These are phyloP conservation scores for Manis pentadactyla DNA, from an alignment of 2,797 vertebrate genomes.

Conservation along the genomic window DNA sequence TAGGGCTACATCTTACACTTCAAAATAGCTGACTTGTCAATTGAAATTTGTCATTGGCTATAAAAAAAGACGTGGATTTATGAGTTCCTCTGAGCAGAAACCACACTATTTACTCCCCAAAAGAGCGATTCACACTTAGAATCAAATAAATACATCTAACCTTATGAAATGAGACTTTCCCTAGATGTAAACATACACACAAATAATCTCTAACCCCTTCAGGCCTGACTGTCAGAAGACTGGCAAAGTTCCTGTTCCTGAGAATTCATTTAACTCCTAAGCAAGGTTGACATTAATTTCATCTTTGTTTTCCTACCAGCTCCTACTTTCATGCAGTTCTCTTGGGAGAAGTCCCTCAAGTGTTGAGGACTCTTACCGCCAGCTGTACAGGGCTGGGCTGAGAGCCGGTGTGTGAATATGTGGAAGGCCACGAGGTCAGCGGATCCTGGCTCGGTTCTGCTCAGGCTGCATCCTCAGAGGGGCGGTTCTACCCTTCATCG, in stretches of 20 bases:
- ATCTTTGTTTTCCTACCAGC: slow-evolving; percentile 84
- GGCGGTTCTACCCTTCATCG: slow-evolving; percentile 84
- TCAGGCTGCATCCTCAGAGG: slow-evolving; percentile 81
- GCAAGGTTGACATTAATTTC: slow-evolving; percentile 82
- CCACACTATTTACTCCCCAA: slow-evolving; percentile 60
- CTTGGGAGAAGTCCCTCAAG: slow-evolving; percentile 78
- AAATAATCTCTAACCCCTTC: slow-evolving; percentile 70
- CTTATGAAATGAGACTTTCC: slow-evolving; percentile 76
- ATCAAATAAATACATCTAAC: slow-evolving; percentile 60
- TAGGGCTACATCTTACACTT: slow-evolving; percentile 30
- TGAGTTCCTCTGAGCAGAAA: slow-evolving; percentile 61
- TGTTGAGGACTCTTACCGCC: slow-evolving; percentile 81
- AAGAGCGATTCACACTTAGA: slow-evolving; percentile 52
- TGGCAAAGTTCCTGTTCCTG: slow-evolving; percentile 79
- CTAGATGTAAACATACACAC: slow-evolving; percentile 68
- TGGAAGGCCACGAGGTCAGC: slow-evolving; percentile 80
- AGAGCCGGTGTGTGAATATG: slow-evolving; percentile 82
- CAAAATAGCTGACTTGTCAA: slow-evolving; percentile 52
- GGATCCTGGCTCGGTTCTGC: slow-evolving; percentile 83
- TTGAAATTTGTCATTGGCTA: slow-evolving; percentile 52
- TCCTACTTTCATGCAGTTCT: slow-evolving; percentile 84
- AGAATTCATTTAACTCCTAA: slow-evolving; percentile 84
- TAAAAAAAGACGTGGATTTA: slow-evolving; percentile 58
- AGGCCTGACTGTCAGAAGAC: slow-evolving; percentile 73
- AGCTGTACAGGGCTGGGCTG: slow-evolving; percentile 85